phyloP scores from a whole-genome alignment of 2,797 vertebrate species.

The Malacoctenus gilli region DNA sequence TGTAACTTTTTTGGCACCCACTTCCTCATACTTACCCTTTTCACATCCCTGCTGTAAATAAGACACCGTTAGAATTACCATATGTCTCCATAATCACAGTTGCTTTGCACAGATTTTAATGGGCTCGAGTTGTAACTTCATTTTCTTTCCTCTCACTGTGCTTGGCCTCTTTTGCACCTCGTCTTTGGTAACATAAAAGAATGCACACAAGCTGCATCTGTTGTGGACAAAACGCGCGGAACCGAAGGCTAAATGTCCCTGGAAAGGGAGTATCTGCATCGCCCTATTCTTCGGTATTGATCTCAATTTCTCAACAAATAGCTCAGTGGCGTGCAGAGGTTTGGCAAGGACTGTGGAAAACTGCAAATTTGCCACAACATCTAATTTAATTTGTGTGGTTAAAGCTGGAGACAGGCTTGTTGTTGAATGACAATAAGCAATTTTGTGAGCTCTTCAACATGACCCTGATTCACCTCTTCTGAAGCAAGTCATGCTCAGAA shows the following conservation, averaged over 20 bases:
- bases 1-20: background rate
- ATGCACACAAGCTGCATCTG: conserved; percentile 29
- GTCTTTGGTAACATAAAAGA: too few relatives aligned
- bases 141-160: conserved; percentile 7
- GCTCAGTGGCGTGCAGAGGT: conserved; percentile 29
- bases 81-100: background rate
- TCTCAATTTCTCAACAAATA: conserved; percentile 69
- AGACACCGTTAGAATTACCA: background rate
- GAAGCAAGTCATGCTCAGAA: conserved; percentile 23
- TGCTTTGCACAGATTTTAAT: conserved; percentile 5
- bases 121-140: conserved; percentile 13
- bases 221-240: conserved; percentile 51
- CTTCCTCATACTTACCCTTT: background rate
- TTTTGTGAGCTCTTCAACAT: conserved; percentile 39
- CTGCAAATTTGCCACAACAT: conserved; percentile 56
- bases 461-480: conserved; percentile 24
- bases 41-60: background rate
- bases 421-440: conserved; percentile 43
- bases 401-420: conserved; percentile 14
- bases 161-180: conserved; percentile 6
- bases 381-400: conserved; percentile 52
- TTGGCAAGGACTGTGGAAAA: conserved; percentile 43
- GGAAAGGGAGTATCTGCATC: conserved; percentile 60
- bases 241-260: conserved; percentile 54
- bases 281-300: conserved; percentile 71